These are phyloP conservation scores for Odontophorus gujanensis DNA, from an alignment of 2,113 vertebrate species.

Conservation along the genomic window DNA sequence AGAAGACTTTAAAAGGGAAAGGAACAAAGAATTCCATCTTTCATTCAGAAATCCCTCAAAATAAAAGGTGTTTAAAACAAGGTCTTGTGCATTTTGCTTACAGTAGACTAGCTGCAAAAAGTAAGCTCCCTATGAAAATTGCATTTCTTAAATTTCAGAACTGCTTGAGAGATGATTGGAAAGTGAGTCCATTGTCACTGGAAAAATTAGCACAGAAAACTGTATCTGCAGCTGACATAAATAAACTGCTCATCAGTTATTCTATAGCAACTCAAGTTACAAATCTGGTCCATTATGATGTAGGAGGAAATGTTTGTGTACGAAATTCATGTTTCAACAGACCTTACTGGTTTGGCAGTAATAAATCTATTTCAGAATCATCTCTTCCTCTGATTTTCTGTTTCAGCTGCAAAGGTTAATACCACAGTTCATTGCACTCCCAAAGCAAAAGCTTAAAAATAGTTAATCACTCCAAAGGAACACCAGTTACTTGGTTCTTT, in stretches of 20 bases:
- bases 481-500: neutral
- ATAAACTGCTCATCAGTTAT: neutral
- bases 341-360: neutral
- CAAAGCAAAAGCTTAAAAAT: neutral
- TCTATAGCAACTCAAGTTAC: neutral
- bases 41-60: neutral
- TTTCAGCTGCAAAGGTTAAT: slow-evolving; percentile 4
- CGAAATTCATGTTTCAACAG: neutral
- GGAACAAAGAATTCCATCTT: neutral
- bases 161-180: neutral
- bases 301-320: slow-evolving; percentile 31
- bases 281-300: neutral
- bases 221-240: neutral
- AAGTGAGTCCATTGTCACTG: neutral
- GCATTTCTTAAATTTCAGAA: neutral
- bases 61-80: neutral
- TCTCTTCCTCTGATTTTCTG: neutral
- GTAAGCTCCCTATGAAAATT: neutral
- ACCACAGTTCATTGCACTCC: neutral
- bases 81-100: neutral
- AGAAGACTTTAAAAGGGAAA: neutral
- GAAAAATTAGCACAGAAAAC: neutral
- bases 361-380: neutral
- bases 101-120: neutral
- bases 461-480: slow-evolving; percentile 38